Base-by-base conservation (phyloP, 2,888 invertebrate species). In the Nudaria mundana region DNA sequence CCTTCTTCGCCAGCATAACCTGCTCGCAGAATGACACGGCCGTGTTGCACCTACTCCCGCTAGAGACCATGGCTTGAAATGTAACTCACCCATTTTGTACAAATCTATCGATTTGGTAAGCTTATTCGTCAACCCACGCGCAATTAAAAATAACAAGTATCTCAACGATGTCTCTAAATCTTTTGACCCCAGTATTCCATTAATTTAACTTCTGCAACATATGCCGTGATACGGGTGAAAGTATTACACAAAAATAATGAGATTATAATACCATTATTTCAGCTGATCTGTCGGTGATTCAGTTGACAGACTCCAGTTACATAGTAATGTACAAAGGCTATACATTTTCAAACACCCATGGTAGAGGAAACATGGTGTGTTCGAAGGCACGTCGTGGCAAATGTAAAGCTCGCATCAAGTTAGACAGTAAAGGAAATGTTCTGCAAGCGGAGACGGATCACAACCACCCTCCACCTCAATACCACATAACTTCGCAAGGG, bases 401-500 rank as follows among this genome's bases (percentile, higher is more conserved):
- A 6, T 59, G 60, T 22, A 38, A 14, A 0, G 58, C 53, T 14
- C 37, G 37, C 1, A 5, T 59, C 0, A 51, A 45, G 26, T 3
- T 56, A 1, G 40, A 44, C 3, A 20, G 28, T 1, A 5, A 33
- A 7, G 47, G 60, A 1, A 20, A 5, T 5, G 14, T 58, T 5
- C 1, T 48, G 4, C 37, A n/a, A n/a, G 59, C 44, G 8, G 1
- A 33, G 0, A 40, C 23, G 0, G 6, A 37, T 2, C 56, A 58
- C 14, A 51, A 58, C 25, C 60, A 59, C 12, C 18, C 42, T 2
- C 56, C 57, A 0, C 60, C 60, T 0, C 7, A 10, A 5, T 48
- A 44, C 4, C 39, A 44, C 22, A 31, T 3, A 11, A 55, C 37
- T 5, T 5, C 13, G 18, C 6, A 1, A 12, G 42, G 37, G 5